Conservation (phyloP, 2,113 vertebrate species). For the Sminthopsis crassicaudata region DNA sequence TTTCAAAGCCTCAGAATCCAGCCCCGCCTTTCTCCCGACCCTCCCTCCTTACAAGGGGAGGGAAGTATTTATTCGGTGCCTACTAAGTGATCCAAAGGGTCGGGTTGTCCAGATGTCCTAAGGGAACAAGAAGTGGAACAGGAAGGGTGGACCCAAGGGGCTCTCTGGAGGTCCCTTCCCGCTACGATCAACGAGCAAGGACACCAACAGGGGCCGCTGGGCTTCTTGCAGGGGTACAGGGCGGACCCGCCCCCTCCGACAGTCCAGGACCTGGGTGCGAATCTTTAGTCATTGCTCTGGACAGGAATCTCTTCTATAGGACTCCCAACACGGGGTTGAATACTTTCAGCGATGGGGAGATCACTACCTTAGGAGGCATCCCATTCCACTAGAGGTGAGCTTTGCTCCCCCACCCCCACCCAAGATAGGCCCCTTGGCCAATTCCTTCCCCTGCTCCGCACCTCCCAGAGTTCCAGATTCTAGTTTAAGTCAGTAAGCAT, state of each 20-base stretch:
- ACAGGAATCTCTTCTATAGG: background rate
- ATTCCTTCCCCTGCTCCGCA: rapidly evolving
- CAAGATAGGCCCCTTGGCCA: background rate
- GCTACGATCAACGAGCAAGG: background rate
- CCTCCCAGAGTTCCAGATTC: background rate
- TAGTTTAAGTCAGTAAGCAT: background rate
- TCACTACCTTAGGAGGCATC: background rate
- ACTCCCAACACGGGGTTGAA: no score
- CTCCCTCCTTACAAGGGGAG: background rate
- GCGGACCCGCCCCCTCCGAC: no score
- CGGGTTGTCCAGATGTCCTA: background rate
- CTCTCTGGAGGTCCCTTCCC: no score
- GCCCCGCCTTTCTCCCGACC: background rate
- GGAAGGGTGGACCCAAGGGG: background rate
- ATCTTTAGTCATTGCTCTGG: background rate
- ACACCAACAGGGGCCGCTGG: no score
- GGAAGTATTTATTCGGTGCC: background rate
- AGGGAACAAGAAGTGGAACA: background rate
- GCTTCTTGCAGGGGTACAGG: no score
- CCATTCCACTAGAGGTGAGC: background rate
- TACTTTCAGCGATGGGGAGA: background rate
- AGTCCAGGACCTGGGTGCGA: background rate
- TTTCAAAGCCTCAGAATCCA: background rate
- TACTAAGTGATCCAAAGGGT: background rate
- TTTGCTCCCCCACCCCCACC: background rate